These are phyloP conservation scores for Phengaris arion DNA, from an alignment of 2,888 invertebrate species.

Conservation along the genomic window DNA sequence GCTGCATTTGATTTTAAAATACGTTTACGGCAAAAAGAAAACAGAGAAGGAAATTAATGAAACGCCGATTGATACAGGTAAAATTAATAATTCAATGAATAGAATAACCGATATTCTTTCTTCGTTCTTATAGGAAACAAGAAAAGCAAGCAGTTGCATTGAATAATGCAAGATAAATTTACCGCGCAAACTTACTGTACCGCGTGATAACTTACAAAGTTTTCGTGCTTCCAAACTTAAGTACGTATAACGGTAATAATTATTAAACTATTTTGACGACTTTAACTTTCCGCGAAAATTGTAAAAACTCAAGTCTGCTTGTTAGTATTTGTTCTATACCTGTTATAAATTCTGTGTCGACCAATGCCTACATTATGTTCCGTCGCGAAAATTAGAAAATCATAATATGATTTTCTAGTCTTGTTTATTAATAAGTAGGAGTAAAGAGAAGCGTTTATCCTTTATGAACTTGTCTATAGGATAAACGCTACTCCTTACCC, in stretches of 20 bases:
- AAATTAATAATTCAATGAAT: constrained; percentile 33
- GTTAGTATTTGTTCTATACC: background rate
- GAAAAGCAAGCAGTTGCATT: background rate
- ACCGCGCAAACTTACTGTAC: constrained; percentile 14
- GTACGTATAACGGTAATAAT: background rate
- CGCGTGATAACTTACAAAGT: constrained; percentile 10
- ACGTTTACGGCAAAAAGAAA: constrained; percentile 60
- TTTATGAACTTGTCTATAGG: too few species aligned
- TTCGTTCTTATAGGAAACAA: background rate
- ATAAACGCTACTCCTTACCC: too few species aligned
- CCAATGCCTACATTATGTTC: background rate
- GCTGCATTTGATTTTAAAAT: constrained; percentile 65
- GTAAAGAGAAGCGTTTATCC: too few species aligned
- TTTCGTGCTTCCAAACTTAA: background rate
- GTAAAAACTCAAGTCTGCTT: background rate
- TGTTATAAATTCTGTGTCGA: background rate
- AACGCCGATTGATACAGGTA: constrained; percentile 66
- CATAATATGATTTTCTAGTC: background rate
- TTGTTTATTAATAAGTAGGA: too few species aligned
- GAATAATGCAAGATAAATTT: background rate
- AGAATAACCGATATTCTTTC: background rate
- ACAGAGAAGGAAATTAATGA: constrained; percentile 58
- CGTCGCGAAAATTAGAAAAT: background rate
- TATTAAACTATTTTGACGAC: background rate
- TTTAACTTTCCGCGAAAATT: background rate